Percentiles rank a stretch among this genome's conserved stretches.
Conservation (phyloP, 1,140 invertebrate species). For the Rhyzopertha dominica region DNA sequence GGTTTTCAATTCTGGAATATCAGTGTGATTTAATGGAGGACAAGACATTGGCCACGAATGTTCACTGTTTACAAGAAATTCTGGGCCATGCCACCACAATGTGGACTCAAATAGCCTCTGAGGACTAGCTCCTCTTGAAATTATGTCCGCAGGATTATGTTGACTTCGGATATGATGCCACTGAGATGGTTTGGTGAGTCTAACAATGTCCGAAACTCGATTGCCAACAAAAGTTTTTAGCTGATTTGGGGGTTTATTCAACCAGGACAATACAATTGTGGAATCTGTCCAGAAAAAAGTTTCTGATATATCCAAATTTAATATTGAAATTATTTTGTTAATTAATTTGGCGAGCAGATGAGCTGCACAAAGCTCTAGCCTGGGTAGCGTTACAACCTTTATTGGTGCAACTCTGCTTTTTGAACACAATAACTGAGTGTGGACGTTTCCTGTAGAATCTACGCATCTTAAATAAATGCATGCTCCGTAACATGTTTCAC, state of each 20-base stretch:
- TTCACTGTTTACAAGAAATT: constrained; percentile 5
- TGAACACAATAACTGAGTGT: too few species aligned
- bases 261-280: constrained; percentile 30
- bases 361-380: constrained; percentile 32
- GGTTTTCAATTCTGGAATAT: too few species aligned
- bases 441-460: too few species aligned
- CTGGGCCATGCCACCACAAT: constrained; percentile 39
- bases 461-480: too few species aligned
- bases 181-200: constrained; percentile 19
- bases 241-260: constrained; percentile 16
- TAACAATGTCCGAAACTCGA: constrained; percentile 36
- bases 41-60: too few species aligned
- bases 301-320: not conserved
- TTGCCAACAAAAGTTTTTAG: constrained; percentile 34
- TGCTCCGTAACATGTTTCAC: too few species aligned
- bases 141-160: constrained; percentile 32
- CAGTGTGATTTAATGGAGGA: too few species aligned
- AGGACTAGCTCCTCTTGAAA: constrained; percentile 21
- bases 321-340: not conserved
- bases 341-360: constrained; percentile 19
- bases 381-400: too few species aligned
- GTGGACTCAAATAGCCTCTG: constrained; percentile 18
- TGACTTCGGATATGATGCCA: constrained; percentile 12
- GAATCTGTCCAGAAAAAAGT: constrained; percentile 23
- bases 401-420: too few species aligned